phyloP scores from a whole-genome alignment of 2,888 invertebrate genomes.

The Chelonus formosanus region DNA sequence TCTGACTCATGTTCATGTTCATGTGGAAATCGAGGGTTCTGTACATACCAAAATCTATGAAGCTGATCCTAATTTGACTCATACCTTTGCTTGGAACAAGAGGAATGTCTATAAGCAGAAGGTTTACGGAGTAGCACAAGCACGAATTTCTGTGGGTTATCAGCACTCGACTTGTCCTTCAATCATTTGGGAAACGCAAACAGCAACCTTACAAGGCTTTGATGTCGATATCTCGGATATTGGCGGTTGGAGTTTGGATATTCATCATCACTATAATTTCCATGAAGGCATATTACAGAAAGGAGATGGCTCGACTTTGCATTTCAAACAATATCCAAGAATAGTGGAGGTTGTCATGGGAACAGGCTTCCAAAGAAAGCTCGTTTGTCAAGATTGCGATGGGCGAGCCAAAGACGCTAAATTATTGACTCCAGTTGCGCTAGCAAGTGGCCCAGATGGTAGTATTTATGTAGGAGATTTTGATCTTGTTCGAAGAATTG shows the following conservation, averaged over 20 bases:
- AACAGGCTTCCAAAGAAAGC: slow-evolving; percentile 84
- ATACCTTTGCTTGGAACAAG: slow-evolving; percentile 98
- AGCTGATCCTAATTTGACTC: slow-evolving; percentile 93
- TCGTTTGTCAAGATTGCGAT: slow-evolving; percentile 88
- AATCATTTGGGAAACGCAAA: slow-evolving; percentile 95
- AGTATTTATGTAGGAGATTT: slow-evolving; percentile 97
- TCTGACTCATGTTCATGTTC: slow-evolving; percentile 88
- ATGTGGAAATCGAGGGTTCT: slow-evolving; percentile 92
- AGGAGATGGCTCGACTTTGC: slow-evolving; percentile 94
- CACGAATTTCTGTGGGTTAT: slow-evolving; percentile 91
- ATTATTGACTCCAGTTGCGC: slow-evolving; percentile 90
- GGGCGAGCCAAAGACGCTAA: slow-evolving; percentile 86
- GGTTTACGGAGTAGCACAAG: slow-evolving; percentile 86
- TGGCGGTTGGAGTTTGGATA: slow-evolving; percentile 97
- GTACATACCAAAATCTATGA: slow-evolving; percentile 92
- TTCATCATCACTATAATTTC: slow-evolving; percentile 98
- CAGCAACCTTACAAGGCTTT: slow-evolving; percentile 92
- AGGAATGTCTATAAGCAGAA: slow-evolving; percentile 97
- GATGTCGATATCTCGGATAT: slow-evolving; percentile 97
- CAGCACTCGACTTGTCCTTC: slow-evolving; percentile 88
- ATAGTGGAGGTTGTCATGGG: slow-evolving; percentile 94
- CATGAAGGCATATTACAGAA: slow-evolving; percentile 97
- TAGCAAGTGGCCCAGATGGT: slow-evolving; percentile 96
- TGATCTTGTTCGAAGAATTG: slow-evolving; percentile 90
- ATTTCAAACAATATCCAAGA: slow-evolving; percentile 90